phyloP scores from a whole-genome alignment of 2,888 invertebrate genomes.

The Dorcus parallelipipedus region DNA sequence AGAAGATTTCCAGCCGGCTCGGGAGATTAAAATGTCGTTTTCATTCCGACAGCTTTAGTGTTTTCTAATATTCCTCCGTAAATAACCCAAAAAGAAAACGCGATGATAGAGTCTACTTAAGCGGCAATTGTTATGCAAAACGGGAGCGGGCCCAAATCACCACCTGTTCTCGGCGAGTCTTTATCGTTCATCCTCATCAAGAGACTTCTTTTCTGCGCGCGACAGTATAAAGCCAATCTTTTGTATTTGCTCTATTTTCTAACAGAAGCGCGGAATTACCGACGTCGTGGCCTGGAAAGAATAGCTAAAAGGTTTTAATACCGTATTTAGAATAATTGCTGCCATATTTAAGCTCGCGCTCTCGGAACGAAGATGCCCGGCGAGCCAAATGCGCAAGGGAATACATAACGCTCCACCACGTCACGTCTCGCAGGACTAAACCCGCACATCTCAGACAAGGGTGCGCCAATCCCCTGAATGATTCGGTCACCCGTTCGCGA shows the following conservation, averaged over 20 bases:
- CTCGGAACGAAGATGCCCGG: constrained; percentile 40
- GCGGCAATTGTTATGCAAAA: constrained; percentile 52
- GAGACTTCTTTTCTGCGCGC: constrained; percentile 40
- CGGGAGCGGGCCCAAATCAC: constrained; percentile 46
- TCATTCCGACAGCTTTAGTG: constrained; percentile 48
- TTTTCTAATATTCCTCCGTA: constrained; percentile 50
- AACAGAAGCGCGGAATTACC: constrained; percentile 44
- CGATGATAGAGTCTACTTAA: constrained; percentile 49
- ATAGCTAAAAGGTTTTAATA: constrained; percentile 51
- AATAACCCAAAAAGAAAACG: constrained; percentile 47
- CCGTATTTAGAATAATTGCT: constrained; percentile 53
- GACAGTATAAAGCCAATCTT: constrained; percentile 49
- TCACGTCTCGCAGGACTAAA: background rate
- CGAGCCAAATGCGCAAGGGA: constrained; percentile 18
- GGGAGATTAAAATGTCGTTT: constrained; percentile 50
- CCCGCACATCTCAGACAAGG: background rate
- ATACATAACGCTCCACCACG: background rate
- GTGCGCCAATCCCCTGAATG: too few species aligned
- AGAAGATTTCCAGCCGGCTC: constrained; percentile 36
- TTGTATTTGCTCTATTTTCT: constrained; percentile 50
- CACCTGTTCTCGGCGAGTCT: constrained; percentile 47
- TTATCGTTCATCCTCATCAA: constrained; percentile 51
- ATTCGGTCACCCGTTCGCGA: too few species aligned
- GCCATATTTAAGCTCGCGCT: constrained; percentile 48
- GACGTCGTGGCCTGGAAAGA: constrained; percentile 49